These are phyloP conservation scores for Brienomyrus brachyistius DNA, from an alignment of 2,113 vertebrate genomes.

Conservation along the genomic window DNA sequence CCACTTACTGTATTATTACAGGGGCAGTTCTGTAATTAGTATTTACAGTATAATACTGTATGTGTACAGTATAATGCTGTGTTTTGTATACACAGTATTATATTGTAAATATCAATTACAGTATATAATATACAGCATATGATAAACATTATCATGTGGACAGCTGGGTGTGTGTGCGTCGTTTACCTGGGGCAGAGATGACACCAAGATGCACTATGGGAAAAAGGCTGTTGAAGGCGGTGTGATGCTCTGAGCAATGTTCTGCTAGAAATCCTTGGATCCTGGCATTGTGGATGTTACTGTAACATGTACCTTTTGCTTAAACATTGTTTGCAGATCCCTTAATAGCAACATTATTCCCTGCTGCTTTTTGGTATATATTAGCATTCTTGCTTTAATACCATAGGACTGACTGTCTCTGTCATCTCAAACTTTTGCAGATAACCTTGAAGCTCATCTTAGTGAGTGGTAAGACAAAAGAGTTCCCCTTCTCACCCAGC, in stretches of 20 bases:
- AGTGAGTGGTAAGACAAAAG: conserved; percentile 96
- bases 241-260: background rate
- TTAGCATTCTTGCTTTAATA: background rate
- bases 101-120: no score
- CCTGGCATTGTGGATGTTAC: background rate
- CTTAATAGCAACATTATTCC: background rate
- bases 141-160: background rate
- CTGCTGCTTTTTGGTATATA: background rate
- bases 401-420: background rate
- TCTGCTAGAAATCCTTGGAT: background rate
- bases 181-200: background rate
- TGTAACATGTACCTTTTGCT: background rate
- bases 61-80: no score
- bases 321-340: background rate
- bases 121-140: no score
- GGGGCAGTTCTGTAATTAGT: no score
- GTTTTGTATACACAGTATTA: no score
- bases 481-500: conserved; percentile 91
- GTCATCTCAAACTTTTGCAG: conserved; percentile 51
- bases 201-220: background rate
- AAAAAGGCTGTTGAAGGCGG: background rate
- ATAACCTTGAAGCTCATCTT: conserved; percentile 95
- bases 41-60: no score
- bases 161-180: background rate
- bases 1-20: no score